A percentile compares a stretch with the other conserved stretches of the same genome.
Evolutionary conservation across 2,113 vertebrate species (phyloP).

Genomic region (Sphaerodactylus townsendi): DNA sequence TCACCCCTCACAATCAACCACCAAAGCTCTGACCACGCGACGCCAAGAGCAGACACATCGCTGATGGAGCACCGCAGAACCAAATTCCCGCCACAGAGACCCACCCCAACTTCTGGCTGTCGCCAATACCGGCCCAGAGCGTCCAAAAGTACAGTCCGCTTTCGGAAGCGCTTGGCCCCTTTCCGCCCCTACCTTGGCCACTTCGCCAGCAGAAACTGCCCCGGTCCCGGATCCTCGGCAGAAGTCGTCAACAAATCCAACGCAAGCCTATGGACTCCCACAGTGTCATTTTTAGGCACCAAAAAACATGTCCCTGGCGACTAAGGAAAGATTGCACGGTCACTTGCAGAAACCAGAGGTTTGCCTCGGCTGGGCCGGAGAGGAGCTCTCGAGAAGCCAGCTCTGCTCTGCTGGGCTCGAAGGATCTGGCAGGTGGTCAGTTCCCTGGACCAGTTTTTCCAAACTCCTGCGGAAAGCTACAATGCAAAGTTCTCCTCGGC

Average conservation of each 20-base stretch:
- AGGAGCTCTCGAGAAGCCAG: neutral
- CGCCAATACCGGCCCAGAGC: neutral
- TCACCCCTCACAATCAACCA: neutral
- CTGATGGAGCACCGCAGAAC: too few species aligned
- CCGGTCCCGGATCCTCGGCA: neutral
- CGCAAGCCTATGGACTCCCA: neutral
- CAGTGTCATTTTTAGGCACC: accelerated
- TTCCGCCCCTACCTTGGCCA: neutral
- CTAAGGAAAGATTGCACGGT: neutral
- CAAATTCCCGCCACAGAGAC: neutral
- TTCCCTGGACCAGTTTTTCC: neutral
- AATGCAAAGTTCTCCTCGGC: neutral
- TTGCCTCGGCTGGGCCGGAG: neutral
- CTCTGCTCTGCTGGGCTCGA: accelerated
- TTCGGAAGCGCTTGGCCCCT: accelerated
- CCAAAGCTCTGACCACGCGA: too few species aligned
- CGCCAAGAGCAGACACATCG: neutral
- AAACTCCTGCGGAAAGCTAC: neutral
- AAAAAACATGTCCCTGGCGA: accelerated
- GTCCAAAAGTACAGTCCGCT: neutral
- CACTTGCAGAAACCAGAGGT: neutral
- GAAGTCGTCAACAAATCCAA: neutral
- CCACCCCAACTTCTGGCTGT: neutral
- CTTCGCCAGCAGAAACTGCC: accelerated
- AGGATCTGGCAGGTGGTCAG: accelerated